Percentiles rank a stretch among this genome's conserved stretches.
phyloP scores from a whole-genome alignment of 2,888 invertebrate species.

The Tryphoninae sp. region DNA sequence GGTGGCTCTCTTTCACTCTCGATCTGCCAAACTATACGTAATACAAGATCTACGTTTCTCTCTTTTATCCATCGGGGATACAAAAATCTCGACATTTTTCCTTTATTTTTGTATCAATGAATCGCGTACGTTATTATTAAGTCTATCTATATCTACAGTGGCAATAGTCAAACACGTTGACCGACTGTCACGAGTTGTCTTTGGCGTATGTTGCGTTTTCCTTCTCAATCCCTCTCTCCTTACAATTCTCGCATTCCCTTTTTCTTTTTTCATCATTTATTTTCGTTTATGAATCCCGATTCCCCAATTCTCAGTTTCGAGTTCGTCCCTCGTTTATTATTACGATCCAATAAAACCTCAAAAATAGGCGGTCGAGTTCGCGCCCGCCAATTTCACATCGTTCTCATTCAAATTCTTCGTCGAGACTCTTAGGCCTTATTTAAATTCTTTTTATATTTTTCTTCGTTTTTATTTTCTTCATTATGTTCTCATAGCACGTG shows the following conservation, averaged over 20 bases:
- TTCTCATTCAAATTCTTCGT: slow-evolving; percentile 30
- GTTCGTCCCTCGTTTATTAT: slow-evolving; percentile 42
- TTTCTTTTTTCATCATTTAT: background rate
- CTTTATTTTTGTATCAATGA: slow-evolving; percentile 32
- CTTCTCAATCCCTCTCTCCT: slow-evolving; percentile 53
- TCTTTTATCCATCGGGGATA: slow-evolving; percentile 61
- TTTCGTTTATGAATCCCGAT: background rate
- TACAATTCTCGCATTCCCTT: background rate
- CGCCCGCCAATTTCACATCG: slow-evolving; percentile 19
- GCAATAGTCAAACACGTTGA: slow-evolving; percentile 75
- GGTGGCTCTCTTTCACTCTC: background rate
- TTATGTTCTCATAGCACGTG: slow-evolving; percentile 9
- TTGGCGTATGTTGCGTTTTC: slow-evolving; percentile 42
- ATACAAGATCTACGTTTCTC: too few species aligned
- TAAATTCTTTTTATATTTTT: background rate
- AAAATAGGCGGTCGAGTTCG: slow-evolving; percentile 7
- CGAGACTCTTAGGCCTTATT: slow-evolving; percentile 59
- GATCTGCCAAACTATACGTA: background rate
- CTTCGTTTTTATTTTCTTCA: slow-evolving; percentile 4
- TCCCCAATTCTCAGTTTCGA: slow-evolving; percentile 5
- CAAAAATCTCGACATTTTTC: slow-evolving; percentile 6
- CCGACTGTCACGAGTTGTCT: slow-evolving; percentile 70
- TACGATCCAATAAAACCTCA: slow-evolving; percentile 22
- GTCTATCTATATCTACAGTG: slow-evolving; percentile 76
- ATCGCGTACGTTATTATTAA: slow-evolving; percentile 63